Evolutionary conservation across 2,113 vertebrate genomes (phyloP), one percentile per base, ranked within the genome.

Genomic region (Epinephelus cyanopodus): DNA sequence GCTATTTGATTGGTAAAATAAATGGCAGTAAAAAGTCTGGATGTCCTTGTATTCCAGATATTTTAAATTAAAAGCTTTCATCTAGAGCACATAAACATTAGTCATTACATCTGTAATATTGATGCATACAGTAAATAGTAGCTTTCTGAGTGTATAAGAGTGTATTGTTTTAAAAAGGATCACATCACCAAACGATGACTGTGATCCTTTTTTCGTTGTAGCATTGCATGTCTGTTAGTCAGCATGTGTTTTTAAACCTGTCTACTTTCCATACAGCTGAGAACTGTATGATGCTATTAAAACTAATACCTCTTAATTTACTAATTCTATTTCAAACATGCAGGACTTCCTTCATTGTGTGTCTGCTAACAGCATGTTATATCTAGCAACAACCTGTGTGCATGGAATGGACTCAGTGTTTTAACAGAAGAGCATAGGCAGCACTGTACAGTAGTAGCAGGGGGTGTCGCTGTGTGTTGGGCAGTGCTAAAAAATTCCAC

Each of bases 281-380:
- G 37, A 81, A 70, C 78, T 89, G 80, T 89, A 70, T 89, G 88
- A 86, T 54, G 77, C 72, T 39, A 61, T 72, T 71, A 11, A 39
- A 74, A 70, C 68, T 10, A 80, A 39, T 61, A 42, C 11, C 50
- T 87, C 60, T 50, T 62, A 47, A 88, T 78, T 77, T 19, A 80
- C 63, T 77, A 58, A 70, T 58, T 67, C 19, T 71, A 2, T 67
- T 45, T 77, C 3, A 87, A 39, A 77, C 82, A 61, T 47, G 39
- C 62, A 77, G 76, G 60, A 72, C 56, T 74, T 47, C 53, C 27
- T 64, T 65, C 12, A 33, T 77, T 19, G 29, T 77, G 58, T 62
- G 71, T 85, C 47, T 67, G 63, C 81, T 87, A 90, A 73, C 83
- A 73, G 93, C 94, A 92, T 94, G 93, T 82, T 66, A 13, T 83